Conservation (phyloP, 2,888 invertebrate species). For the Eupsilia transversa region DNA sequence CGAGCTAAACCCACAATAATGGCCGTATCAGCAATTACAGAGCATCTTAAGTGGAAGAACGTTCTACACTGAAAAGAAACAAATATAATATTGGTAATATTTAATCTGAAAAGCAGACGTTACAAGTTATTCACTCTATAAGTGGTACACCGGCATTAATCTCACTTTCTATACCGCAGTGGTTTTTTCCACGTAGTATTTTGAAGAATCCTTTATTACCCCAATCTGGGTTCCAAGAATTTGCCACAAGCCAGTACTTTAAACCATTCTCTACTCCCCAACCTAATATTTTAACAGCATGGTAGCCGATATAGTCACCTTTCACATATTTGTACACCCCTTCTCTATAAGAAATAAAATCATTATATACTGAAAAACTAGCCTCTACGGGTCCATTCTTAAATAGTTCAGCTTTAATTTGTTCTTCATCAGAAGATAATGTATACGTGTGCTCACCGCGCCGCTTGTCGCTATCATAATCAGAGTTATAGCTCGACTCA, state of each 20-base stretch:
- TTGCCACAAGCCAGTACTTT: conserved; percentile 25
- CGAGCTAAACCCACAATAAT: not conserved
- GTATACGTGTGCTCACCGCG: not conserved
- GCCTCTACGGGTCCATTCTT: conserved; percentile 17
- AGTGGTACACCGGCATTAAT: conserved; percentile 1
- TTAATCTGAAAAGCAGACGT: not conserved
- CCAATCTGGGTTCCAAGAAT: conserved; percentile 19
- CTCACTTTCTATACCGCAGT: not conserved
- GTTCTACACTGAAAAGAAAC: not conserved
- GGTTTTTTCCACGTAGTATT: conserved; percentile 4
- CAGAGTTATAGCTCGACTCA: not conserved
- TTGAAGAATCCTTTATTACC: conserved; percentile 22
- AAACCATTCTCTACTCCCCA: conserved; percentile 22
- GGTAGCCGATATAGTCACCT: rapidly evolving
- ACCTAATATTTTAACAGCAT: conserved; percentile 25
- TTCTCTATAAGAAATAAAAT: not conserved
- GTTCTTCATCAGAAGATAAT: not conserved
- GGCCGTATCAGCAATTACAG: not conserved
- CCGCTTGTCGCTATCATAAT: conserved; percentile 17
- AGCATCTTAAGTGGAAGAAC: not conserved
- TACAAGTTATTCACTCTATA: conserved; percentile 11
- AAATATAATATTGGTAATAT: not conserved
- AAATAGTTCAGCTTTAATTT: conserved; percentile 31
- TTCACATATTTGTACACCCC: not conserved
- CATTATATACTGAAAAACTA: not conserved